Evolutionary conservation across 2,113 vertebrate genomes (phyloP), one percentile per base, ranked within the genome.

Genomic region (Gallinago jamesoni): DNA sequence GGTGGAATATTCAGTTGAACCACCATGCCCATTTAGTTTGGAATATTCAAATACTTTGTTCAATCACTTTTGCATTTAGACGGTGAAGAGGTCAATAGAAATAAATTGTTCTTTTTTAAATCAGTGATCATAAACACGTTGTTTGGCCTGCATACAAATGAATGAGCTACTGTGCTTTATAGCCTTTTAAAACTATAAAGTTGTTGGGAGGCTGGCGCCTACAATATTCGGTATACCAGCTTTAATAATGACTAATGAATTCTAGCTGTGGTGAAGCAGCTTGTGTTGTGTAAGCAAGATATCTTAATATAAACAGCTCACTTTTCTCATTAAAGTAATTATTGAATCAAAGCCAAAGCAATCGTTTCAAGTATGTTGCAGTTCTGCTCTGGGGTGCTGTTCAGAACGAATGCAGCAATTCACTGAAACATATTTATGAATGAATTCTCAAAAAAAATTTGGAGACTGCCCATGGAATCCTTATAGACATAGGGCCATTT

Each of bases 241-340:
- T 83, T 87, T 90, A 84, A 70, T 81, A 84, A 76, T 59, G 27
- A 67, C 48, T 94, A 86, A 84, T 89, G 69, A 94, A 87, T 70
- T 89, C 57, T 90, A 74, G 73, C 67, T 66, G 25, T 59, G 31
- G 56, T 78, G 48, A 81, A 92, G 87, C 52, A 91, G 60, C 60
- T 91, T 91, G 57, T 87, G 62, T 94, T 89, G 31, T 91, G 56
- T 80, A 93, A 92, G 77, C 74, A 77, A 95, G 77, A 66, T 69
- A 91, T 73, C 70, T 87, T 84, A 74, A 81, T 80, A 83, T 83
- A 90, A 92, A 90, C 72, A 92, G 64, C 52, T 86, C 55, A 31
- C 50, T 96, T 95, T 90, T 88, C 87, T 95, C 77, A 89, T 92
- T 95, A 89, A 84, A 94, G 56, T 84, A 83, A 91, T 95, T 95